Evolutionary conservation across 2,888 invertebrate species (phyloP).

Genomic region (Endotricha flammealis): DNA sequence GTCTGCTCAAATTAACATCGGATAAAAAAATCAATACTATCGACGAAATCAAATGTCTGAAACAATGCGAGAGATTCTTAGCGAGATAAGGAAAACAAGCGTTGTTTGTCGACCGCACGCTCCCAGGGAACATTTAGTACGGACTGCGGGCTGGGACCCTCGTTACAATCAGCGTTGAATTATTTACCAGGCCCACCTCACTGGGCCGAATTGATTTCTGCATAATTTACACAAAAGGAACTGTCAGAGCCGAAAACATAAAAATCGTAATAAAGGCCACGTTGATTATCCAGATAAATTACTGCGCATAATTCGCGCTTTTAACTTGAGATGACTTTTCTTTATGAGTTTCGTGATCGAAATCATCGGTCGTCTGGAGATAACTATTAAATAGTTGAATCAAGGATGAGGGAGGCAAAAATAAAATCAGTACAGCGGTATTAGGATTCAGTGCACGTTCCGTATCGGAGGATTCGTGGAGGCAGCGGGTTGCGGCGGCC

Average conservation of each 20-base stretch:
- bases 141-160: conserved; percentile 58
- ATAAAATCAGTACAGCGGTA: conserved; percentile 72
- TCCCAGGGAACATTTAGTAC: conserved; percentile 61
- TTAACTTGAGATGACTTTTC: conserved; percentile 22
- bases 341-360: conserved; percentile 27
- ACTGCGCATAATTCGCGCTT: conserved; percentile 25
- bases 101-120: conserved; percentile 50
- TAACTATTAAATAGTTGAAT: conserved; percentile 70
- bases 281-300: conserved; percentile 28
- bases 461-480: conserved; percentile 62
- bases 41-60: conserved; percentile 30
- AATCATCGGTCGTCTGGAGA: conserved; percentile 46
- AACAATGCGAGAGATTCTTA: conserved; percentile 38
- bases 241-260: conserved; percentile 42
- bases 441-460: conserved; percentile 69
- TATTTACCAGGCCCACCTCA: conserved; percentile 65
- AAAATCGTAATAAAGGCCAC: conserved; percentile 45
- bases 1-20: conserved; percentile 21
- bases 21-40: conserved; percentile 37
- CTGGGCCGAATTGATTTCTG: conserved; percentile 68
- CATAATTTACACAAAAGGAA: conserved; percentile 65
- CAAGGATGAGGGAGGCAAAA: conserved; percentile 63
- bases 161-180: conserved; percentile 71
- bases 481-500: conserved; percentile 47
- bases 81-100: conserved; percentile 52